Conservation (phyloP, 1,140 invertebrate species). For the Nilaparvata lugens region DNA sequence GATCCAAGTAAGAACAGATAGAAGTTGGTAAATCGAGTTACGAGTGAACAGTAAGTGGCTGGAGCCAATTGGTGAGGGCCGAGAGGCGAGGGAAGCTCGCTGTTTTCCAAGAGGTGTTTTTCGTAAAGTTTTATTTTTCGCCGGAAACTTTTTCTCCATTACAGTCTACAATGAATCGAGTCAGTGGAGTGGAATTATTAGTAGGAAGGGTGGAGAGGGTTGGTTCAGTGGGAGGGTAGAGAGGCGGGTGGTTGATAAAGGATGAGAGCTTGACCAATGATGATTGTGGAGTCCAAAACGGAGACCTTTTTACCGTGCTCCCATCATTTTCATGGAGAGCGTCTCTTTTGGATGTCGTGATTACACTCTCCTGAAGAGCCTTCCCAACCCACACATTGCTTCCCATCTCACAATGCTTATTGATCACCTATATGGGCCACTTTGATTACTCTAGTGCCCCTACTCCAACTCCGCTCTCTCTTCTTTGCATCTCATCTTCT, state of each 20-base stretch:
- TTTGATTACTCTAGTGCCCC: background rate
- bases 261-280: background rate
- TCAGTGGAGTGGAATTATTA: constrained; percentile 1
- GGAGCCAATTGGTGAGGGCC: background rate
- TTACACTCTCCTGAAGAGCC: background rate
- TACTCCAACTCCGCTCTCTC: background rate
- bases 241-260: background rate
- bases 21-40: too few relatives aligned
- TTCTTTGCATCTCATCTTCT: background rate
- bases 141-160: constrained; percentile 1
- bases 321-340: too few relatives aligned
- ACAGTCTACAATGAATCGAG: background rate
- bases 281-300: constrained; percentile 10
- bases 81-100: constrained; percentile 2
- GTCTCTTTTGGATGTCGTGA: too few relatives aligned
- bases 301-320: background rate
- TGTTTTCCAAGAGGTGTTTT: background rate
- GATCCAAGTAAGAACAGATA: too few relatives aligned
- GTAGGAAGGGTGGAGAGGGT: too few relatives aligned
- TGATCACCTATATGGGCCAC: background rate
- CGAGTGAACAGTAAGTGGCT: too few relatives aligned
- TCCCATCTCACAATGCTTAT: background rate
- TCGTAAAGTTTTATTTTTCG: background rate
- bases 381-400: background rate
- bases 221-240: too few relatives aligned